Base-by-base conservation (phyloP, 2,113 vertebrate species). In the Speoplatyrhinus poulsoni region DNA sequence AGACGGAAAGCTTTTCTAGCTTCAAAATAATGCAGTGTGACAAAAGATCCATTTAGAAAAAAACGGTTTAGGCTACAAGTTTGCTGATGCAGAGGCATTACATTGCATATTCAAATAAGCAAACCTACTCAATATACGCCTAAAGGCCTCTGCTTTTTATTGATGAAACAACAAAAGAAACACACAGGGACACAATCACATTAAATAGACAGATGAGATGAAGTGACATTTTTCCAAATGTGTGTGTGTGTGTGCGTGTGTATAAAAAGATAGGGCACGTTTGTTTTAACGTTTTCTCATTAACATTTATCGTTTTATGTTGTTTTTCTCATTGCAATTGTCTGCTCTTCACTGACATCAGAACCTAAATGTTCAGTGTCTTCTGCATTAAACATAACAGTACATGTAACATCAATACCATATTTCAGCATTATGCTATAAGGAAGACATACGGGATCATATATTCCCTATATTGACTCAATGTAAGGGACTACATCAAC, bases 401-500 rank as follows among this genome's bases (percentile, higher is more conserved):
- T 76, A 48, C 69, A 49, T 76, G 47, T 47, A 16, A 50, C 69
- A 73, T 82, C 72, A 76, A 26, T 10, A 60, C 49, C 16, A 17
- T 71, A 67, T 74, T 62, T 67, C 59, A 69, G 59, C 66, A 48
- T 3, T 36, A 19, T 61, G 73, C 50, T 56, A 15, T 3, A 62
- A 67, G 65, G 17, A 17, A 75, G 12, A 48, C 49, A 15, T 13
- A 41, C 16, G 75, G 77, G 60, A 12, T 69, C 63, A 12, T 65
- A 47, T 6, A 77, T 49, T 58, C 69, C 80, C 82, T 53, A 67
- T 62, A 52, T 54, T 68, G 33, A 72, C 58, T 47, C 58, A 73
- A 83, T 60, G 72, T 82, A 86, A 82, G 82, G 75, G 65, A 65
- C 48, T 82, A 75, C 75, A 68, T 75, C 60, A 63, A 46, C 33